phyloP scores from a whole-genome alignment of 1,140 invertebrate genomes.

The Cherax quadricarinatus region DNA sequence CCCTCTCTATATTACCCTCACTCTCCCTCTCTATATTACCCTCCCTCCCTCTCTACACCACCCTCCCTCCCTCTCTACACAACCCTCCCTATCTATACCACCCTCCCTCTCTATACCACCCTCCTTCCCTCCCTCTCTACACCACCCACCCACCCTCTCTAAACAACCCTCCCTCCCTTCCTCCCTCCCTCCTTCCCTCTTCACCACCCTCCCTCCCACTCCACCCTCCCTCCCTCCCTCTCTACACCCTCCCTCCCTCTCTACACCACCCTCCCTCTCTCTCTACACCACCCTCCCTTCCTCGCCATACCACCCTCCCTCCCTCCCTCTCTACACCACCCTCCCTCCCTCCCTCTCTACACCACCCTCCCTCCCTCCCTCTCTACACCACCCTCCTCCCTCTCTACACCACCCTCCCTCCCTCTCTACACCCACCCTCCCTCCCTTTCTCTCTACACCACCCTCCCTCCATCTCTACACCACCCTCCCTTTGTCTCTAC shows the following conservation, averaged over 20 bases:
- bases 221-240: not conserved
- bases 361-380: not conserved
- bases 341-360: no score
- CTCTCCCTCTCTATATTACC: no score
- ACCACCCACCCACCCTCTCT: not conserved
- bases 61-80: no score
- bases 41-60: not conserved
- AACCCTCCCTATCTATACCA: no score
- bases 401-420: not conserved
- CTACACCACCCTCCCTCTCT: not conserved
- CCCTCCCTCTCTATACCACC: no score
- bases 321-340: no score
- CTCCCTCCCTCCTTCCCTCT: not conserved
- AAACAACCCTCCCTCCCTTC: not conserved
- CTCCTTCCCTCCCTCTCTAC: not conserved
- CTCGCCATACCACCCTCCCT: not conserved
- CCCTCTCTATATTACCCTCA: not conserved
- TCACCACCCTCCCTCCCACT: not conserved
- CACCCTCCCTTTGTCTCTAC: not conserved
- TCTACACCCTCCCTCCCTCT: not conserved
- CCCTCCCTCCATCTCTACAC: not conserved
- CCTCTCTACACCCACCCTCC: not conserved
- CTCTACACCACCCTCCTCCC: no score
- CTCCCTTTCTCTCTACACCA: not conserved
- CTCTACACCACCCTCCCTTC: not conserved